phyloP scores from a whole-genome alignment of 2,113 vertebrate genomes.

The Albula glossodonta region DNA sequence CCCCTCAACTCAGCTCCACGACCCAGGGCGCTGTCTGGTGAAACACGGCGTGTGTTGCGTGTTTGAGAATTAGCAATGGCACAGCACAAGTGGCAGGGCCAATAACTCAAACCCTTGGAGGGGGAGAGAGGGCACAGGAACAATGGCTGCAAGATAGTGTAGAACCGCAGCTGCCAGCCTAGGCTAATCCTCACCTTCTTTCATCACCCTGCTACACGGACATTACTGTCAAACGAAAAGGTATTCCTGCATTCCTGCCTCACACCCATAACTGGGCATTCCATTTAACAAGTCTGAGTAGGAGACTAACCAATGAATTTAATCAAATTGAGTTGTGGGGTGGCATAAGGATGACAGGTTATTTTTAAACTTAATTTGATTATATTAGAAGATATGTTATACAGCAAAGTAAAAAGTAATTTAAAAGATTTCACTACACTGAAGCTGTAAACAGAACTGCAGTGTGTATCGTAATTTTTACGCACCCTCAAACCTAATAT shows the following conservation, averaged over 20 bases:
- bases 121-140: not conserved
- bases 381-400: too few species aligned
- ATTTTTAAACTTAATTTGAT: too few species aligned
- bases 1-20: not conserved
- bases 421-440: too few species aligned
- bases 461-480: too few species aligned
- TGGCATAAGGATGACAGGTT: too few species aligned
- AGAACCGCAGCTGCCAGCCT: not conserved
- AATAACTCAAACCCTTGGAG: not conserved
- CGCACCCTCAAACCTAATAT: too few species aligned
- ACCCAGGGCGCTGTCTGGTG: not conserved
- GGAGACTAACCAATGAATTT: too few species aligned
- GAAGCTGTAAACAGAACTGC: too few species aligned
- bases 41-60: not conserved
- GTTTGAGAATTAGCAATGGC: not conserved
- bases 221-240: not conserved
- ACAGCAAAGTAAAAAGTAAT: too few species aligned
- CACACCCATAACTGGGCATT: too few species aligned
- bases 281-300: not conserved
- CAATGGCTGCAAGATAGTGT: not conserved
- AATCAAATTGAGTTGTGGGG: too few species aligned
- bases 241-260: not conserved
- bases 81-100: not conserved
- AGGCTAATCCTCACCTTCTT: not conserved
- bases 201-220: not conserved